Base-by-base conservation (phyloP, 2,888 invertebrate species). In the Scaptomyza cyrtandrae region DNA sequence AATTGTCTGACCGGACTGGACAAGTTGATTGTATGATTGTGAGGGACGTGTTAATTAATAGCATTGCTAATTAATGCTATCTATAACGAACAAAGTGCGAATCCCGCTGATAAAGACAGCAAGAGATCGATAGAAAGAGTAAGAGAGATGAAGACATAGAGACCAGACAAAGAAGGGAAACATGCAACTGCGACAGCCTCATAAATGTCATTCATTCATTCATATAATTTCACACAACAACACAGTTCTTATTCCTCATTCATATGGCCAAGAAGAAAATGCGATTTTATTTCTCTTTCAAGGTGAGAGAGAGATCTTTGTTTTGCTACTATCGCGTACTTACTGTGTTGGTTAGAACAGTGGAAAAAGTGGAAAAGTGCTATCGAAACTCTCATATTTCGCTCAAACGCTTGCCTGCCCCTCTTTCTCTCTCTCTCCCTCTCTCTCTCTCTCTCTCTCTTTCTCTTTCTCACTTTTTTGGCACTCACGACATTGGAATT, bases 21-120 rank as follows among this genome's bases (percentile, higher is more conserved):
- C 72, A 75, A 58, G 73, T 80, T 55, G 68, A 80, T 67, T 68
- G 67, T 74, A 77, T 66, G 86, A 65, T 64, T 67, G 67, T 61
- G 81, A 56, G 63, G 63, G 63, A 62, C 74, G 74, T 74, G 81
- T 67, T 69, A 84, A 84, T 84, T 74, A 80, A 78, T 64, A 75
- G 61, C 1, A 67, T 64, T 75, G 69, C 78, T 81, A 67, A 85
- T 74, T 61, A 78, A 67, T 72, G 60, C 46, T 77, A 72, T 77
- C 67, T 72, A 59, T 57, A 63, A 67, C 35, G 74, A 73, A 65
- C 74, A 81, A 80, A 72, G 73, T 67, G 67, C 62, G 62, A 68
- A 46, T 41, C 58, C 33, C 19, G 27, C 50, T 52, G 69, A 68
- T 43, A 53, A 24, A 33, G 46, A 35, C 9, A 10, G 27, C 13